Percentiles rank a stretch among this genome's conserved stretches.
Conservation (phyloP, 2,113 vertebrate species). For the Scomber japonicus region DNA sequence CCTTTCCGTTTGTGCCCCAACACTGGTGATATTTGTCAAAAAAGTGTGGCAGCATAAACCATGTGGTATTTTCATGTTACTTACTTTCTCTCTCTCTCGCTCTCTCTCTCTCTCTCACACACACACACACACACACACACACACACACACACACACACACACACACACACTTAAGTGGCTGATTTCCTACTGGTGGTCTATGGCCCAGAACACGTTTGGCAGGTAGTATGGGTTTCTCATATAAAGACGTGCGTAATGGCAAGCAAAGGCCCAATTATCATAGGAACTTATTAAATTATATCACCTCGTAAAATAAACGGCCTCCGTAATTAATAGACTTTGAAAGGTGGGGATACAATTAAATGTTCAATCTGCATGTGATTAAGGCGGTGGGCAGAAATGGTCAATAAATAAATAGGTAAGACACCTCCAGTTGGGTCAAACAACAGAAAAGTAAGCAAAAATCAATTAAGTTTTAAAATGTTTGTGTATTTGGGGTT, state of each 20-base stretch:
- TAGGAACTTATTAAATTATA: constrained; percentile 76
- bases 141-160: constrained; percentile 19
- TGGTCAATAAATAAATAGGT: neutral
- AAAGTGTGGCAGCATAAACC: constrained; percentile 2
- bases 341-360: constrained; percentile 44
- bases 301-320: constrained; percentile 81
- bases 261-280: constrained; percentile 54
- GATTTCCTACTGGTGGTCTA: constrained; percentile 61
- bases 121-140: constrained; percentile 16
- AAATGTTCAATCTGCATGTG: constrained; percentile 55
- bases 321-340: constrained; percentile 72
- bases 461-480: neutral
- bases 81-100: neutral
- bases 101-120: neutral
- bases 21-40: constrained; percentile 14
- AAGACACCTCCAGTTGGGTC: neutral
- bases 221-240: constrained; percentile 60
- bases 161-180: constrained; percentile 36
- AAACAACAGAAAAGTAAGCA: neutral
- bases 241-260: constrained; percentile 56
- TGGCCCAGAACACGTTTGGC: constrained; percentile 70
- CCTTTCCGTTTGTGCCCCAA: neutral
- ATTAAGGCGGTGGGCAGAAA: constrained; percentile 57
- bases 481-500: neutral
- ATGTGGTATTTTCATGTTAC: constrained; percentile 37